Conservation (phyloP, 2,797 vertebrate species). For the Eulemur mongoz region DNA sequence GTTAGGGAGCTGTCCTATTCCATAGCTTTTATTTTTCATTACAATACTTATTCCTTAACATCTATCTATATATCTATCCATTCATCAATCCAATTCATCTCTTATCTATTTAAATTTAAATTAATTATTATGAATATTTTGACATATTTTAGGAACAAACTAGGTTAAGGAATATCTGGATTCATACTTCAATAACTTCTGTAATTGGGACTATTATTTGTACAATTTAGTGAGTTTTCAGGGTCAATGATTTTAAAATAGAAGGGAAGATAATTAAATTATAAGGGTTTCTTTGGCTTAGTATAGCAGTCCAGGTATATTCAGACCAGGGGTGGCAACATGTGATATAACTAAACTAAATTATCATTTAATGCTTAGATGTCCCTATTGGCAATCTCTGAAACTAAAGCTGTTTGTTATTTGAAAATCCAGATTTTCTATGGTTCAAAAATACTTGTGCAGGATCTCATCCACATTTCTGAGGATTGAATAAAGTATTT, state of each 20-base stretch:
- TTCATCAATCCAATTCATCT: not conserved
- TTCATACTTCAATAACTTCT: not conserved
- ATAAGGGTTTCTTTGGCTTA: not conserved
- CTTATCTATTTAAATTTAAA: not conserved
- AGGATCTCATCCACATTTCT: not conserved
- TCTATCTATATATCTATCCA: not conserved
- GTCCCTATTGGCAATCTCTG: not conserved
- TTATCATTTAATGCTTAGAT: not conserved
- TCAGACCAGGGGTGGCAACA: not conserved
- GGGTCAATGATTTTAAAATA: not conserved
- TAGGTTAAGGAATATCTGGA: not conserved
- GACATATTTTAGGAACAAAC: not conserved
- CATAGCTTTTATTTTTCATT: not conserved
- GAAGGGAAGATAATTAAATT: not conserved
- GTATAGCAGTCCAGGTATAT: not conserved
- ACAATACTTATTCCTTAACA: not conserved
- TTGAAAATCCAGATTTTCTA: not conserved
- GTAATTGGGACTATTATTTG: not conserved
- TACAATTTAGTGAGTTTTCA: not conserved
- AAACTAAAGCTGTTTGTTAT: not conserved
- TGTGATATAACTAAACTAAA: not conserved
- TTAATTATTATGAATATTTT: conserved; percentile 9
- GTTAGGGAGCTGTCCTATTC: not conserved
- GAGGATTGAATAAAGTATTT: not conserved
- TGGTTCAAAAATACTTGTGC: not conserved